Base-by-base conservation (phyloP, 2,888 invertebrate genomes). In the Tetranychus piercei region DNA sequence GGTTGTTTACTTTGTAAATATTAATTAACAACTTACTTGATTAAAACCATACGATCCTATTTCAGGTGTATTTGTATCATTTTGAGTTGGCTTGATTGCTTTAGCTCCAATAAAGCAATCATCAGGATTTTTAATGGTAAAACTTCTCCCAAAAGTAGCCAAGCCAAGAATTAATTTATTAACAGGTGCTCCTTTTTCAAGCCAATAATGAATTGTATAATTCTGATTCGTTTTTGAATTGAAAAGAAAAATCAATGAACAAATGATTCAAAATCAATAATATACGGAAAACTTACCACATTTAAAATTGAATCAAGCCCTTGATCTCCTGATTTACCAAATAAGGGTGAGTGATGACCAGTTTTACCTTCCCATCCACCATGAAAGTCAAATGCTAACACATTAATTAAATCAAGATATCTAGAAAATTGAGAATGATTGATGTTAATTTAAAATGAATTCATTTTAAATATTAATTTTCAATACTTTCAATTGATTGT, bases 321-420 rank as follows among this genome's bases (percentile, higher is more conserved):
- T 18, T 20, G 22, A 8, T 69, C 69, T 11, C 4, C 69, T 69
- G 22, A 23, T 69, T 69, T 20, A 69, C 11, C 69, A 69, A 23
- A 69, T 6, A 69, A 20, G 20, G 69, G 69, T 23, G 69, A 20
- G 34, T 69, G 69, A 69, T 69, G 69, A 69, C 34, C 34, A 22
- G 69, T 69, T 69, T 23, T 69, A 23, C 22, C 34, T 11, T 69
- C 69, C 69, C 69, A 69, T 20, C 69, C 69, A 20, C 69, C 69
- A 22, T 69, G 69, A 22, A 20, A 69, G 23, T 69, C 69, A 69
- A 23, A 69, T 20, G 69, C 34, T 22, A 69, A 11, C n/a, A 69
- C 69, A 9, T 69, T 69, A 20, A 69, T 69, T 20, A 23, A 69
- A 69, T 69, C 69, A 23, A 69, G 22, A 69, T 69, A 23, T 22